Evolutionary conservation across 2,797 vertebrate genomes (phyloP), one percentile per base, ranked within the genome.

Genomic region (Tenualosa ilisha): DNA sequence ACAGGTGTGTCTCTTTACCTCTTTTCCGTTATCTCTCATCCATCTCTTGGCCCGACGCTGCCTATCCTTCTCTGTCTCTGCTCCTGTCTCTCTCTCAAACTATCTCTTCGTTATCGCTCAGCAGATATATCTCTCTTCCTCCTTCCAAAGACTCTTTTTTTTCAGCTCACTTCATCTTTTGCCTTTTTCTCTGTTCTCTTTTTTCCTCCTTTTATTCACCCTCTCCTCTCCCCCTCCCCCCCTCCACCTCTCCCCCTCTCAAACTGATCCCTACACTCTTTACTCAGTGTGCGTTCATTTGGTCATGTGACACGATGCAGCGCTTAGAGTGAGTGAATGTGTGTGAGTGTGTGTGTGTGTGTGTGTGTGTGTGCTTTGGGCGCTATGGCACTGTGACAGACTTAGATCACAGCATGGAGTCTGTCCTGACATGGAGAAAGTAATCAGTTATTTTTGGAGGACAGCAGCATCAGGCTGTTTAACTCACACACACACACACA

Each of bases 221-320:
- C 0, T 59, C 46, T n/a, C n/a, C n/a, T n/a, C n/a, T n/a, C n/a
- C n/a, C n/a, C n/a, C n/a, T n/a, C n/a, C n/a, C n/a, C n/a, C n/a
- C n/a, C n/a, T n/a, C n/a, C n/a, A n/a, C n/a, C n/a, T n/a, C n/a
- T 46, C 46, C 7, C 46, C 7, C 7, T 31, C 7, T 46, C 46
- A 4, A 46, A 46, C 46, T 7, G 7, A 46, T 51, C 51, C 9
- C 81, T 46, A 26, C 53, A 46, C 3, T 61, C 72, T 11, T n/a
- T 26, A 31, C 31, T 31, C 31, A 31, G 31, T 31, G 31, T 31
- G 1, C 31, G 1, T 94, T 93, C 91, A 93, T 94, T 93, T 92
- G 87, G 89, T 87, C 89, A 4, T 22, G 15, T 17, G 6, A 22
- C 17, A 17, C 83, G 13, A 54, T n/a, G 40, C 61, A 51, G 50